Evolutionary conservation across 2,888 invertebrate genomes (phyloP), one percentile per base, ranked within the genome.

Genomic region (Polyommatus iphigenia): DNA sequence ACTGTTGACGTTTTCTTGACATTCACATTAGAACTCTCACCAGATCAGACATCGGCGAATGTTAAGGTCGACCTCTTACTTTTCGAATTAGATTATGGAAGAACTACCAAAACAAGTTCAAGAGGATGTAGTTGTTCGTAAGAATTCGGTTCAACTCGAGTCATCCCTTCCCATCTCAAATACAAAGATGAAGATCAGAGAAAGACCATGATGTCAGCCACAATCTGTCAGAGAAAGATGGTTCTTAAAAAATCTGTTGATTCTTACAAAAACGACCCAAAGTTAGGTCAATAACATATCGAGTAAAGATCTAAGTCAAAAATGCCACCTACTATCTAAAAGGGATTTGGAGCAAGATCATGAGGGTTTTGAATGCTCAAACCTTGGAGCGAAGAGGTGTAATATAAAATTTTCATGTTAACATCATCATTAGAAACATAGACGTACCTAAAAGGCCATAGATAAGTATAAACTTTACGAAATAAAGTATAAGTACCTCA

Each of bases 1-100:
- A 67, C 29, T 29, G 67, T 67, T 29, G 6, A 67, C 67, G 67
- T 67, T 67, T 67, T 29, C 67, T 67, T 67, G 67, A 67, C 67
- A 67, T 67, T 67, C 67, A 67, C 67, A 67, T 67, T 67, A 67
- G 29, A 32, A 67, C 29, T 67, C 67, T 67, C 29, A 67, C 67
- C 29, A 67, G n/a, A 67, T 24, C 24, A 29, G 15, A 24, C 29
- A 67, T 67, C 29, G 8, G 13, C 15, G 67, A 67, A 67, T 67
- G 67, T 67, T 67, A 67, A 67, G 67, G 67, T 29, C 67, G 67
- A 29, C 4, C 29, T 67, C 15, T 29, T 67, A 67, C 67, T 67
- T 24, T 67, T 67, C 15, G 67, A 67, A 67, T 67, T 13, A 67
- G 67, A 20, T 29, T 67, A 4, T 29, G 29, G 29, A 29, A 67